A percentile compares a stretch with the other conserved stretches of the same genome.
These are phyloP conservation scores for Neelides sp. DNA, from an alignment of 1,140 invertebrate genomes.

Conservation along the genomic window DNA sequence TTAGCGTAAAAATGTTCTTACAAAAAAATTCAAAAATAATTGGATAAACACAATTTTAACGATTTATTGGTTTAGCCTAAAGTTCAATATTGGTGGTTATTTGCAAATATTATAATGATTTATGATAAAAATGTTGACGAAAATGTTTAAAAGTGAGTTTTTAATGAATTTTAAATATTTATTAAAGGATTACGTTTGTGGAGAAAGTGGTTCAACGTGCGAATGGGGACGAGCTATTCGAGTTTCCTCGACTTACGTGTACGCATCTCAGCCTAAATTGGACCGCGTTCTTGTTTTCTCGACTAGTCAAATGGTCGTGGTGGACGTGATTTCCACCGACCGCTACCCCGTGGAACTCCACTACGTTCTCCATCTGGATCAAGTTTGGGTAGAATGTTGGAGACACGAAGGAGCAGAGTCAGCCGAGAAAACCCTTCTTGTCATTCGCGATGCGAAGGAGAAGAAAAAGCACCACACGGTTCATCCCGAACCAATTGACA, in stretches of 20 bases:
- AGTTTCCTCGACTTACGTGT: conserved; percentile 58
- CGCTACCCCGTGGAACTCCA: conserved; percentile 58
- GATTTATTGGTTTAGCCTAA: too few species aligned
- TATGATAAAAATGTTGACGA: too few species aligned
- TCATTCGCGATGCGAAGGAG: conserved; percentile 61
- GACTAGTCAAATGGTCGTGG: conserved; percentile 57
- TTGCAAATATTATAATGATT: too few species aligned
- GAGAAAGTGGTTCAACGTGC: conserved; percentile 49
- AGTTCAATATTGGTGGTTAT: too few species aligned
- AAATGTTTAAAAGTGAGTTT: too few species aligned
- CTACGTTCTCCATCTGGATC: conserved; percentile 60
- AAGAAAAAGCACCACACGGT: conserved; percentile 63
- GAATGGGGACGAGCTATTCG: conserved; percentile 62
- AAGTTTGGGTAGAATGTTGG: conserved; percentile 69
- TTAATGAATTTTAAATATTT: too few species aligned
- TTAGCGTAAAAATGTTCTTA: background rate
- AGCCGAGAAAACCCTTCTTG: conserved; percentile 59
- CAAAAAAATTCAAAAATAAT: background rate
- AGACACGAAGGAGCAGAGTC: conserved; percentile 42
- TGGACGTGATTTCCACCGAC: conserved; percentile 59
- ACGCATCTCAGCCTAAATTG: conserved; percentile 57
- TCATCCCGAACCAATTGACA: conserved; percentile 64
- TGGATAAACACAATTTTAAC: background rate
- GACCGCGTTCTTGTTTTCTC: conserved; percentile 61
- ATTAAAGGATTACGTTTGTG: conserved; percentile 54